Evolutionary conservation across 1,140 invertebrate species (phyloP), one percentile per base, ranked within the genome.

Genomic region (Hylaeus volcanicus): DNA sequence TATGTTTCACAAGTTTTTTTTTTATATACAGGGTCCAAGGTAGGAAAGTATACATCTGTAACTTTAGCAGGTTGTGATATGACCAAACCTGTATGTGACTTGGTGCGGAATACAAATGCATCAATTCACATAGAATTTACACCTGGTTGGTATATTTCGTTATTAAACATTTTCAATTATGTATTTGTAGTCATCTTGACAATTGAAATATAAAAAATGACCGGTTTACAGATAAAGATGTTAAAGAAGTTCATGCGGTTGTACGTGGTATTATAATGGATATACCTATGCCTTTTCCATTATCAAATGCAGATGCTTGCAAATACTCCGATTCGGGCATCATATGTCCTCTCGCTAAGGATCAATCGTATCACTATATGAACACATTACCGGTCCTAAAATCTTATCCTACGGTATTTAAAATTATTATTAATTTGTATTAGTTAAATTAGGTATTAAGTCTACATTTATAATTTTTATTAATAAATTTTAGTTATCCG

Each of bases 261-360:
- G 95, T 96, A 0, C 95, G 97, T 92, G 96, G 96, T 3, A 93
- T 97, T 53, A 93, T 97, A 37, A 92, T 95, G 89, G 95, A 95
- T 65, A 88, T 97, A 14, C 95, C 96, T 1, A 92, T 97, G 77
- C 96, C 96, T 43, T 97, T 97, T 89, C 94, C 94, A 12, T 86
- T 97, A 77, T 90, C 95, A 8, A 95, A 97, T 87, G 93, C 95
- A 0, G 92, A 97, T 89, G 96, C 94, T 6, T 97, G 96, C 89
- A 88, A 93, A 48, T 94, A 94, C 65, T 2, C 74, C 15, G 41
- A 89, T 78, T 95, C 94, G 56, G 95, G 95, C 0, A 86, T 97
- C 1, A 90, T 89, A 6, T 97, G 97, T 87, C 97, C 97, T 0
- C 76, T 97, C 5, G 93, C 94, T 73, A 92, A 93, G 60, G 95